phyloP scores from a whole-genome alignment of 2,888 invertebrate genomes.

The Ceramica pisi region DNA sequence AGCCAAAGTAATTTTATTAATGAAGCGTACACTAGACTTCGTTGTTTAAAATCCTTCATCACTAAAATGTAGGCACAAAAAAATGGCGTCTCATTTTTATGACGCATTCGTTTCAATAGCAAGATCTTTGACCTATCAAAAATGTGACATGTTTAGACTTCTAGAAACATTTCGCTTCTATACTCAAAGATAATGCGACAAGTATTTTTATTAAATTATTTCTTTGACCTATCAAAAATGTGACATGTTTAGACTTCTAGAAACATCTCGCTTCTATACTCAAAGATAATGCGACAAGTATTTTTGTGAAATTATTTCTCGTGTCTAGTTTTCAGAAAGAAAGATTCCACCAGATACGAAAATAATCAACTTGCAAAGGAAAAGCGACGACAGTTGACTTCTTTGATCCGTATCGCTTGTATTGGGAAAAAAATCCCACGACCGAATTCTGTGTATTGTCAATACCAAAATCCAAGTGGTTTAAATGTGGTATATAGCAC shows the following conservation, averaged over 20 bases:
- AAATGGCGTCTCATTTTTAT: constrained; percentile 18
- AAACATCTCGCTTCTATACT: constrained; percentile 34
- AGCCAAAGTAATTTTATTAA: constrained; percentile 16
- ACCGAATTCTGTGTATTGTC: constrained; percentile 28
- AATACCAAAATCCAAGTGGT: constrained; percentile 18
- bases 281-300: constrained; percentile 11
- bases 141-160: constrained; percentile 32
- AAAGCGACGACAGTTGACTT: constrained; percentile 26
- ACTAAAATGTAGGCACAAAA: constrained; percentile 2
- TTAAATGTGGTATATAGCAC: not conserved
- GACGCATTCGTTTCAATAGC: constrained; percentile 20
- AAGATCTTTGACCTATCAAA: constrained; percentile 31
- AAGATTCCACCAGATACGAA: constrained; percentile 25
- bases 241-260: constrained; percentile 29
- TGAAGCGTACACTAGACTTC: not conserved
- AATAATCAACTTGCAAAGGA: constrained; percentile 46
- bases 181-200: constrained; percentile 11
- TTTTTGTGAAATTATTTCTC: constrained; percentile 17
- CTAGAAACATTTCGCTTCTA: constrained; percentile 29
- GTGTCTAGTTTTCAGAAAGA: constrained; percentile 12
- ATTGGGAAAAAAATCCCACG: constrained; percentile 44
- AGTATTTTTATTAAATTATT: constrained; percentile 23
- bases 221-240: constrained; percentile 27
- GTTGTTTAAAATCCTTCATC: not conserved
- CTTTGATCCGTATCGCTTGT: constrained; percentile 55